phyloP scores from a whole-genome alignment of 2,888 invertebrate species.

The Drymonia ruficornis region DNA sequence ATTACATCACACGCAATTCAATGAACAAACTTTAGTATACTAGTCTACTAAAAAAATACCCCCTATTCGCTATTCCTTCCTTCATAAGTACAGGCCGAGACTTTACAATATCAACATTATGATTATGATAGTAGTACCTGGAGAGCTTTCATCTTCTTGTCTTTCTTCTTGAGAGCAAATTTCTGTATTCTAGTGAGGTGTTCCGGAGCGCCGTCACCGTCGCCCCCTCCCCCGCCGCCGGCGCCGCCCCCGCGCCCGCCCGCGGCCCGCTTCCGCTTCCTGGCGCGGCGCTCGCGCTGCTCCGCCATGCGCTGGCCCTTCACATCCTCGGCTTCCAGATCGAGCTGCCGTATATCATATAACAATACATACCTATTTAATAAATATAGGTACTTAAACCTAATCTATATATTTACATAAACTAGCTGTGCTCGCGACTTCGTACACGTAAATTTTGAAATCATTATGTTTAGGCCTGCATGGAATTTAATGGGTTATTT shows the following conservation, averaged over 20 bases:
- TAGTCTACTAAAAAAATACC: too few relatives aligned
- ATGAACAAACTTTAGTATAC: too few relatives aligned
- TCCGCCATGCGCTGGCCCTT: slow-evolving; percentile 63
- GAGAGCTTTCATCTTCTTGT: slow-evolving; percentile 69
- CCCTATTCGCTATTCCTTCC: too few relatives aligned
- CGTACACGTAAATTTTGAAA: too few relatives aligned
- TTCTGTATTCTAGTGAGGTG: slow-evolving; percentile 82
- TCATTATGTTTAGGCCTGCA: too few relatives aligned
- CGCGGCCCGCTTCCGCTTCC: slow-evolving; percentile 41
- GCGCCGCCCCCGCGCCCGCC: slow-evolving; percentile 8
- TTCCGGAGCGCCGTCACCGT: slow-evolving; percentile 6
- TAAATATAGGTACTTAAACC: too few relatives aligned
- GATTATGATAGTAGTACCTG: slow-evolving; percentile 42
- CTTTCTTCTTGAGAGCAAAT: slow-evolving; percentile 75
- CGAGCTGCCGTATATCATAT: slow-evolving; percentile 49
- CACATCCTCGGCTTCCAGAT: slow-evolving; percentile 58
- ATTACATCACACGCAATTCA: too few relatives aligned
- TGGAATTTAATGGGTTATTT: too few relatives aligned
- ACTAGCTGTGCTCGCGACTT: too few relatives aligned
- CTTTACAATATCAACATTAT: too few relatives aligned
- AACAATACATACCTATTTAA: too few relatives aligned
- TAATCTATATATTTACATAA: background rate
- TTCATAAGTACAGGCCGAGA: too few relatives aligned
- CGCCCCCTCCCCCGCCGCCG: slow-evolving; percentile 1
- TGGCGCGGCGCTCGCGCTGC: slow-evolving; percentile 57